These are phyloP conservation scores for Protodeltote pygarga DNA, from an alignment of 2,888 invertebrate genomes.

Conservation along the genomic window DNA sequence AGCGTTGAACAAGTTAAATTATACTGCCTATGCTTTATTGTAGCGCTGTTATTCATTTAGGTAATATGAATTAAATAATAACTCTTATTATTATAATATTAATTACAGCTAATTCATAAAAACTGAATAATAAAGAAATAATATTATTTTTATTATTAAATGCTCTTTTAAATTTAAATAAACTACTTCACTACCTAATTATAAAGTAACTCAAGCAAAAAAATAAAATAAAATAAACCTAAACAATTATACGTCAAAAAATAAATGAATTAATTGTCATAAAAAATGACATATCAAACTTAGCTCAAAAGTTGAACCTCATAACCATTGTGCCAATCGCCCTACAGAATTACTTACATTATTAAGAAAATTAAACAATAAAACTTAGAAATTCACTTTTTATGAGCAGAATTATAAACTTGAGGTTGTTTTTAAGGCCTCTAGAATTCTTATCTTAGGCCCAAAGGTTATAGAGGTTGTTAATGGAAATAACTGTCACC, in stretches of 20 bases:
- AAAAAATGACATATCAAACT: too few species aligned
- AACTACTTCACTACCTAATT: too few species aligned
- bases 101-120: too few species aligned
- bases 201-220: too few species aligned
- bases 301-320: background rate
- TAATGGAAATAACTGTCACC: conserved; percentile 13
- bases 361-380: background rate
- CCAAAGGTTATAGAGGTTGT: conserved; percentile 1
- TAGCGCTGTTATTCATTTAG: background rate
- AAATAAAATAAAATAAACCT: too few species aligned
- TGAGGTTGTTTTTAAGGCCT: conserved; percentile 7
- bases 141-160: too few species aligned
- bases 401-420: background rate
- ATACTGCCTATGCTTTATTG: too few species aligned
- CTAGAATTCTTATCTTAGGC: conserved; percentile 19
- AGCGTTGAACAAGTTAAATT: too few species aligned
- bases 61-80: background rate
- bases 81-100: background rate
- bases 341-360: background rate
- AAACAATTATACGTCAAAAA: too few species aligned
- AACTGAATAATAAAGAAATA: too few species aligned
- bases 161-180: too few species aligned
- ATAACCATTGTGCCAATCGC: background rate
- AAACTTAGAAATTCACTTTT: conserved; percentile 2
- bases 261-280: too few species aligned